Conservation (phyloP, 2,888 invertebrate species). For the Anagyrus pseudococci region DNA sequence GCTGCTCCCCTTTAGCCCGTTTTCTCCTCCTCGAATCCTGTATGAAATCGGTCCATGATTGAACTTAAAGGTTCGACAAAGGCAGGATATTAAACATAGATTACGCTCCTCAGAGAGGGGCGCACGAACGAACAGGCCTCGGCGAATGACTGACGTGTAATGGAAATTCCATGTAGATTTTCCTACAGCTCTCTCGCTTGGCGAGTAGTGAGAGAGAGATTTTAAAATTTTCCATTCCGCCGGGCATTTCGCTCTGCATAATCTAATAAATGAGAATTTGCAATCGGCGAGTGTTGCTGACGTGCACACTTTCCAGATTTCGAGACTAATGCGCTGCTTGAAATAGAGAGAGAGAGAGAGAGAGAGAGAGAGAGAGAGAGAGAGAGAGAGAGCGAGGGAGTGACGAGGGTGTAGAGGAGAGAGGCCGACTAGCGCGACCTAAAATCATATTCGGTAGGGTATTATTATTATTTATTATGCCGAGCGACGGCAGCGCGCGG, state of each 20-base stretch:
- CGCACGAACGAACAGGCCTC: not conserved
- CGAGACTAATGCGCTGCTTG: no score
- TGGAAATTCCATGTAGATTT: not conserved
- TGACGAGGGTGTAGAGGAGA: no score
- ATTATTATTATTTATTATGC: no score
- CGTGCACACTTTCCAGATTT: no score
- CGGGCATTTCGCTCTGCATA: not conserved
- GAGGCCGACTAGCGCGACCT: no score
- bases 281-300: not conserved
- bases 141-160: not conserved
- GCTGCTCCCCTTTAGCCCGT: not conserved
- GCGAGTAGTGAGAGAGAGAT: no score
- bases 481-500: no score
- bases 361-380: no score
- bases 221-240: not conserved
- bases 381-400: no score
- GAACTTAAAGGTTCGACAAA: conserved; percentile 32
- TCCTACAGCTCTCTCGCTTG: not conserved
- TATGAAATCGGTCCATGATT: conserved; percentile 9
- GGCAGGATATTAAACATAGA: conserved; percentile 52
- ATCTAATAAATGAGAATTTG: not conserved
- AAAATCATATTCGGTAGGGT: no score
- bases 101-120: conserved; percentile 43
- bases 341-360: no score
- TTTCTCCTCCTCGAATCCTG: conserved; percentile 2